Base-by-base conservation (phyloP, 2,888 invertebrate genomes). In the Cataglyphis cursor region DNA sequence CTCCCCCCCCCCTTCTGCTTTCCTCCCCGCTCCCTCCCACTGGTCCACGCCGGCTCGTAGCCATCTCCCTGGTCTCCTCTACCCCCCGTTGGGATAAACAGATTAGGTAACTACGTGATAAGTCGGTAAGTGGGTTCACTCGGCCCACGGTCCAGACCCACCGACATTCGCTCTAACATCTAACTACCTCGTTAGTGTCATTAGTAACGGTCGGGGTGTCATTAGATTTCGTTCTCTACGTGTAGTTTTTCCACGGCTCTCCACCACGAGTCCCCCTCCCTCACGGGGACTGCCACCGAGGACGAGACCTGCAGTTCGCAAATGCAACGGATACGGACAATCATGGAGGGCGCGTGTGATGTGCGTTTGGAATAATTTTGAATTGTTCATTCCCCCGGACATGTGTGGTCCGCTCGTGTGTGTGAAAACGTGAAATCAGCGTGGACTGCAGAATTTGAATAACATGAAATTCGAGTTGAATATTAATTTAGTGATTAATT, bases 41-140 rank as follows among this genome's bases (percentile, higher is more conserved):
- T 54, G 18, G 18, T 48, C 48, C 48, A 18, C 18, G 18, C 18
- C 18, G 48, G 48, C 51, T 38, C 80, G 84, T 48, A 48, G 48
- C 81, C 82, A 80, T 51, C 75, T 65, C 51, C 51, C 76, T 85
- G 85, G 84, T 86, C 87, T 87, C 88, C 86, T 83, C 78, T 82
- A n/a, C 88, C 91, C 89, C 89, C 92, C 91, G 92, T 92, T 92
- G 93, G 94, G 94, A 94, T 95, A 95, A 94, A 95, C 94, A 95
- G 94, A 94, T 95, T 95, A 94, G 94, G 94, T 94, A 95, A 95
- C 95, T 95, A 95, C 95, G 95, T 94, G 95, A 95, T 95, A 95
- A 95, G 95, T 95, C 94, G 94, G 94, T 95, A 95, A 94, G 95
- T 95, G 94, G 94, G 94, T 94, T 95, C 94, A 91, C 93, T 93